A percentile compares a stretch with the other conserved stretches of the same genome.
Conservation (phyloP, 2,113 vertebrate genomes). For the Aegotheles bennettii region DNA sequence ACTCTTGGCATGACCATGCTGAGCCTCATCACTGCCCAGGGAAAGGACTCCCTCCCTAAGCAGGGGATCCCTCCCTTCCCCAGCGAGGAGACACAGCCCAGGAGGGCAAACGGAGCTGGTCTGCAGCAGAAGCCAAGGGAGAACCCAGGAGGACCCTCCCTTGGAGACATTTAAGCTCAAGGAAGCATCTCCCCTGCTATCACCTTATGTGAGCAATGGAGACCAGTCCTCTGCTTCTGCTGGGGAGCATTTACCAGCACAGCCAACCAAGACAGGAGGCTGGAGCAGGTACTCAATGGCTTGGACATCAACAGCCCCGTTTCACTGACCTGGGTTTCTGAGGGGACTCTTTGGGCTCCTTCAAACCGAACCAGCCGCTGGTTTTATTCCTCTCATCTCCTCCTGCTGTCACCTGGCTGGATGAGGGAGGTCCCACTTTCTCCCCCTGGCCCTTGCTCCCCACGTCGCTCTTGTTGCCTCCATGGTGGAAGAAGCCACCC, state of each 20-base stretch:
- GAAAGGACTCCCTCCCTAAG: not conserved
- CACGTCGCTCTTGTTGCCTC: constrained; percentile 54
- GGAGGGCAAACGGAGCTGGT: not conserved
- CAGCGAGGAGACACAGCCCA: not conserved
- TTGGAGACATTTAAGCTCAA: not conserved
- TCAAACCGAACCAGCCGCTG: constrained; percentile 84
- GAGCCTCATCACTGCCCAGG: not conserved
- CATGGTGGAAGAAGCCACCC: constrained; percentile 79
- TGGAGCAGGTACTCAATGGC: not conserved
- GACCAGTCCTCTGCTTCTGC: rapidly evolving
- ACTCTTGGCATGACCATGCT: not conserved
- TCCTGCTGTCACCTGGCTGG: not conserved
- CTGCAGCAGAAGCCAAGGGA: not conserved
- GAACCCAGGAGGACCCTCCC: not conserved
- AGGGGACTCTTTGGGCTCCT: constrained; percentile 77
- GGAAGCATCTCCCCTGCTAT: not conserved
- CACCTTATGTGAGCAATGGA: not conserved
- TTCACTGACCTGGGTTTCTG: constrained; percentile 88
- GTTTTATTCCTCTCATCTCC: constrained; percentile 76
- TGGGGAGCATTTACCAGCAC: not conserved
- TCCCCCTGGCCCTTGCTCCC: constrained; percentile 64
- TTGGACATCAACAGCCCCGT: rapidly evolving
- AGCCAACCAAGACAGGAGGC: rapidly evolving
- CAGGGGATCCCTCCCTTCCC: not conserved
- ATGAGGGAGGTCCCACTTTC: not conserved